A percentile compares a stretch with the other conserved stretches of the same genome.
phyloP scores from a whole-genome alignment of 2,113 vertebrate species.

The Strix aluco region DNA sequence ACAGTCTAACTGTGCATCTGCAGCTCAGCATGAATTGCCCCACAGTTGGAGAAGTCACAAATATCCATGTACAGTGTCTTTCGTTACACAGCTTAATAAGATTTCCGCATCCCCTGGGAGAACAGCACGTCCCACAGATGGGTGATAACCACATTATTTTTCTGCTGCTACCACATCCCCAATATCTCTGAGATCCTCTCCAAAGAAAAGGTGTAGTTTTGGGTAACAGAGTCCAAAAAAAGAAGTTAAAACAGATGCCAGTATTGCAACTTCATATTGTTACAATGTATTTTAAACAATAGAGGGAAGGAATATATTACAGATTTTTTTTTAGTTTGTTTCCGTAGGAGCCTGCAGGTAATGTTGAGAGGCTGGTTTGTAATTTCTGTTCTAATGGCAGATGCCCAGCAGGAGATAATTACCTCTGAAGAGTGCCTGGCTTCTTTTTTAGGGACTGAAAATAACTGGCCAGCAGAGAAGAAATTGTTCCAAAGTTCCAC shows the following conservation, averaged over 20 bases:
- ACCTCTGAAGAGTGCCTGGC: slow-evolving; percentile 19
- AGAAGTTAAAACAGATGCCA: neutral
- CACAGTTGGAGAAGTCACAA: neutral
- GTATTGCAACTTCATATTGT: neutral
- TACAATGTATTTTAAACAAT: neutral
- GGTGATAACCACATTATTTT: neutral
- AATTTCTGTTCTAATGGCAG: neutral
- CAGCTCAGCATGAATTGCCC: neutral
- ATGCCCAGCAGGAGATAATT: slow-evolving; percentile 34
- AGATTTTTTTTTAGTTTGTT: neutral
- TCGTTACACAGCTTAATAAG: slow-evolving; percentile 16
- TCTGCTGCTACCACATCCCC: neutral
- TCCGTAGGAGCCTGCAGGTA: neutral
- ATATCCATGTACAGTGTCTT: neutral
- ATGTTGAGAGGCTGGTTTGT: neutral
- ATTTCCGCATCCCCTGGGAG: slow-evolving; percentile 24
- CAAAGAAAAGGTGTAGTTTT: neutral
- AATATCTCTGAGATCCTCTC: neutral
- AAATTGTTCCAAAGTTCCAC: neutral
- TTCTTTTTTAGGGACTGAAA: neutral
- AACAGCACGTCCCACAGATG: neutral
- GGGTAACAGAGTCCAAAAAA: neutral
- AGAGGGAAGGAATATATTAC: neutral
- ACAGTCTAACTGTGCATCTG: neutral
- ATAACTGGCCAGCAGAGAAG: neutral